Evolutionary conservation across 2,888 invertebrate genomes (phyloP).

Genomic region (Amiota minor): DNA sequence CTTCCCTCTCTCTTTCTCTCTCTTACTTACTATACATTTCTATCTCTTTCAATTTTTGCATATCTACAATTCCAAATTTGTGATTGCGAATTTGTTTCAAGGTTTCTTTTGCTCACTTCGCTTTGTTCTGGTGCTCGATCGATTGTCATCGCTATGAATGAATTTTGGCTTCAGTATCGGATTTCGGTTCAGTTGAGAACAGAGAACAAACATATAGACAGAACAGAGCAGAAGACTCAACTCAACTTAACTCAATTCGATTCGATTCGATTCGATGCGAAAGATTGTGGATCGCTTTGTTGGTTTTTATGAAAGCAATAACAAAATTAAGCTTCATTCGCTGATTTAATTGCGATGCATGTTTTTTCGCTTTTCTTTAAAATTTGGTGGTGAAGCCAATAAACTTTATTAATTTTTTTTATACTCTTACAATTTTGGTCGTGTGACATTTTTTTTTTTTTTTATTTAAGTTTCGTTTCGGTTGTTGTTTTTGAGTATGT

Average conservation of each 20-base stretch:
- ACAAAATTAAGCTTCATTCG: conserved; percentile 9
- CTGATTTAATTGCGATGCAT: conserved; percentile 24
- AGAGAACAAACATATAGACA: no score
- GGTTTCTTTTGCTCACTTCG: not conserved
- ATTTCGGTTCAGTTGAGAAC: conserved; percentile 3
- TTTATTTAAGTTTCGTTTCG: not conserved
- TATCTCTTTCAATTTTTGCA: no score
- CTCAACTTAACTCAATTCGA: no score
- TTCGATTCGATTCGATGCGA: no score
- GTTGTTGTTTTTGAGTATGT: not conserved
- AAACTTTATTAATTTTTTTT: not conserved
- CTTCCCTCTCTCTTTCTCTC: no score
- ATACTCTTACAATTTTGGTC: not conserved
- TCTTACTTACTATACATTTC: no score
- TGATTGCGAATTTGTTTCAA: not conserved
- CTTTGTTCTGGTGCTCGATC: not conserved
- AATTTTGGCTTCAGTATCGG: not conserved
- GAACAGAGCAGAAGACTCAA: no score
- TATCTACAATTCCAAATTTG: no score
- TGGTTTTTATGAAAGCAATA: conserved; percentile 3
- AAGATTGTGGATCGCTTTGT: no score
- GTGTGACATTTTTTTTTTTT: conserved; percentile 23
- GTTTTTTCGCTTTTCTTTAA: conserved; percentile 17
- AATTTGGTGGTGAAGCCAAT: not conserved
- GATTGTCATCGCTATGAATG: conserved; percentile 11